These are phyloP conservation scores for Drosophila mojavensis DNA, from an alignment of 1,140 invertebrate species.

Conservation along the genomic window DNA sequence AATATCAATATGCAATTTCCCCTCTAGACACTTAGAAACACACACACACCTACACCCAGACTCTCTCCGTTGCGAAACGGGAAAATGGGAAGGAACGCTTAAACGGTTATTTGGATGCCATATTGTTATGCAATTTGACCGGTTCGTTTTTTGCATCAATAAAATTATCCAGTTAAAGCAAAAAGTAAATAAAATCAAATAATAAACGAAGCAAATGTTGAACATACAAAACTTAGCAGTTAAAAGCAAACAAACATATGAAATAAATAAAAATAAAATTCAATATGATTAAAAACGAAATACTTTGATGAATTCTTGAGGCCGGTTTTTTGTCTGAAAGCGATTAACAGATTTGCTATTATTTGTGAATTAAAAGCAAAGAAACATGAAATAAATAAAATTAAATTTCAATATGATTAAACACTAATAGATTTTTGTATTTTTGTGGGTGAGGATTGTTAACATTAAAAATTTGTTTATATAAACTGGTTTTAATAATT, in stretches of 20 bases:
- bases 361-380: neutral
- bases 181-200: slow-evolving; percentile 60
- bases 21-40: slow-evolving; percentile 13
- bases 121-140: slow-evolving; percentile 75
- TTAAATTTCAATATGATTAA: too few species aligned
- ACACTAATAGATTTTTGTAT: too few species aligned
- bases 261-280: slow-evolving; percentile 69
- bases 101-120: slow-evolving; percentile 77
- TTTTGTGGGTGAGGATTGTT: too few species aligned
- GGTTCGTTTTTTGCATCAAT: slow-evolving; percentile 66
- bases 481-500: too few species aligned
- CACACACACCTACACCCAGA: slow-evolving; percentile 39
- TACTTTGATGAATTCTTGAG: neutral
- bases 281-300: slow-evolving; percentile 49
- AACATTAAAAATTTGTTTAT: too few species aligned
- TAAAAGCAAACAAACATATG: slow-evolving; percentile 66
- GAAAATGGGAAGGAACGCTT: slow-evolving; percentile 52
- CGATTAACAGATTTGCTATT: neutral
- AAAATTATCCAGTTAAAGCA: slow-evolving; percentile 66
- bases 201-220: slow-evolving; percentile 76
- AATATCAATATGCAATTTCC: slow-evolving; percentile 54
- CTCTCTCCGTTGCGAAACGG: slow-evolving; percentile 33
- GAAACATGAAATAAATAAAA: too few species aligned
- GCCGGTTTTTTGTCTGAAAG: neutral
- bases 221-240: slow-evolving; percentile 80